phyloP scores from a whole-genome alignment of 2,113 vertebrate species.

The Marmota flaviventris region DNA sequence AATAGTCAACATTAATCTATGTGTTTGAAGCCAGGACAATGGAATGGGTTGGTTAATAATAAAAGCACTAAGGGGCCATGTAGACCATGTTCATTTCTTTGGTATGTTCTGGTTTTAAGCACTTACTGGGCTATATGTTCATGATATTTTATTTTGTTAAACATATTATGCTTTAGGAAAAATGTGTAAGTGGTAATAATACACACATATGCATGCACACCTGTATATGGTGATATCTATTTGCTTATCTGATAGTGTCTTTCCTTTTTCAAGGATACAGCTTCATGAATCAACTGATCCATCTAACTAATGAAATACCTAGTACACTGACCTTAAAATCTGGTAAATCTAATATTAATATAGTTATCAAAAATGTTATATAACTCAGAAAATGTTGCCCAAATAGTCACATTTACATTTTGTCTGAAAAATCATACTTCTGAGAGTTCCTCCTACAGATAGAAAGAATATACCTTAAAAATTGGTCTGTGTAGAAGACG shows the following conservation, averaged over 20 bases:
- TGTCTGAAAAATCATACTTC: background rate
- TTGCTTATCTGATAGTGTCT: background rate
- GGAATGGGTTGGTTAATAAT: background rate
- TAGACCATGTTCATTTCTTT: background rate
- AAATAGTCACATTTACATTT: background rate
- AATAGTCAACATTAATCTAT: background rate
- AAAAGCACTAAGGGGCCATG: background rate
- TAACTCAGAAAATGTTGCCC: background rate
- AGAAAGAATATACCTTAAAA: background rate
- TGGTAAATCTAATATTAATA: background rate
- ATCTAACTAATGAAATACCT: too few species aligned
- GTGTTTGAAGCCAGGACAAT: background rate
- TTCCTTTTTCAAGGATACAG: too few species aligned
- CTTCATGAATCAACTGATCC: too few species aligned
- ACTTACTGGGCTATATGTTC: background rate
- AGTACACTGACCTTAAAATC: too few species aligned
- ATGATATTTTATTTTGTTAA: background rate
- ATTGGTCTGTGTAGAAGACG: fast-evolving
- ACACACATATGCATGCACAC: background rate
- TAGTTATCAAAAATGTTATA: background rate
- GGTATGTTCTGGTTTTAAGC: background rate
- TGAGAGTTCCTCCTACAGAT: background rate
- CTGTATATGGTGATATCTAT: too few species aligned
- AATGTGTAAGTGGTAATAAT: background rate
- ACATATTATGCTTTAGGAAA: background rate